Evolutionary conservation across 2,113 vertebrate species (phyloP), one percentile per base, ranked within the genome.

Genomic region (Chitala chitala): DNA sequence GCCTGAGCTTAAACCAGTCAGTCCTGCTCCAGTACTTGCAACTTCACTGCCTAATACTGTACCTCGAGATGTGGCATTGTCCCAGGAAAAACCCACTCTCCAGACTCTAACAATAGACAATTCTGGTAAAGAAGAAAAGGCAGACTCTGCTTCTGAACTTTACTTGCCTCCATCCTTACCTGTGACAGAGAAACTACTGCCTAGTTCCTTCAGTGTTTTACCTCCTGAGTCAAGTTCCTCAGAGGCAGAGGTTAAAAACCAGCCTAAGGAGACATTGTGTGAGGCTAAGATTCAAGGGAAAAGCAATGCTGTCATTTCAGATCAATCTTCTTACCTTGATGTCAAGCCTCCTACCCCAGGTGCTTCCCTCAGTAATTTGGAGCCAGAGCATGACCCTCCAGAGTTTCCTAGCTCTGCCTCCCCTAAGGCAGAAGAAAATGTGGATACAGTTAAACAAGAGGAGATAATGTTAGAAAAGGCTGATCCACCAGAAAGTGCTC

Each of bases 281-380:
- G 80, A 89, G 36, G 26, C 81, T 0, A 77, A 78, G 73, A 26
- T n/a, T 0, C 83, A 80, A 0, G 86, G 79, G 59, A 86, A 86
- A 77, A 89, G 88, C 0, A n/a, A n/a, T n/a, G n/a, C 50, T 44
- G 73, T 86, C 46, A 12, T 81, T 15, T 53, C 78, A 0, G 91
- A 92, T 36, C 86, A 86, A 72, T 86, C 79, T 72, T 86, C 87
- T 0, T 85, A 82, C 51, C 79, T 89, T 78, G 93, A 93, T 77
- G 88, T 90, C 22, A 94, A 94, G 78, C 94, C 92, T 78, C 91
- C 88, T 4, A 93, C 93, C 58, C 91, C 94, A 0, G 90, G 91
- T 73, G 84, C 88, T 74, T 93, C 91, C 0, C 82, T 91, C 15
- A 80, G 54, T 76, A 82, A 68, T 12, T 79, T 83, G 65, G 91